A percentile compares a stretch with the other conserved stretches of the same genome.
phyloP scores from a whole-genome alignment of 2,113 vertebrate genomes.

The Chaetodon auriga region DNA sequence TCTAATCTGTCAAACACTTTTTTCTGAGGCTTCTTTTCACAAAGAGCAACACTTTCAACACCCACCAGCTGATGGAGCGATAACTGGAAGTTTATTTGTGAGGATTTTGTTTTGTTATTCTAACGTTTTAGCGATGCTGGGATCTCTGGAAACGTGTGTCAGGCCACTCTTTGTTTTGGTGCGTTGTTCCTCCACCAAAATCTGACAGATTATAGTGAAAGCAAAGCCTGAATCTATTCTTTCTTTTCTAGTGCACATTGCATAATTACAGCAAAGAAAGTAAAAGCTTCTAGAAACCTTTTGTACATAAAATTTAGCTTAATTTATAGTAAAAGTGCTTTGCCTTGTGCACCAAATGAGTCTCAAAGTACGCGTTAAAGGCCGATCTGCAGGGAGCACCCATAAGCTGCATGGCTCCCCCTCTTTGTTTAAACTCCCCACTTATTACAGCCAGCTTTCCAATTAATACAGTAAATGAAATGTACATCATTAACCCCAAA shows the following conservation, averaged over 20 bases:
- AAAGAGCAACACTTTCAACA: not conserved
- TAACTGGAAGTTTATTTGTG: not conserved
- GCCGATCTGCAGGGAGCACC: not conserved
- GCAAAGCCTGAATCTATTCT: not conserved
- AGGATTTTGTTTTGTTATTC: not conserved
- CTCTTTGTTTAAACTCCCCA: constrained; percentile 1
- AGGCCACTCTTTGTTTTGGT: not conserved
- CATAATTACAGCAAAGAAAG: not conserved
- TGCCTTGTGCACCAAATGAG: not conserved
- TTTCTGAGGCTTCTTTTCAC: not conserved
- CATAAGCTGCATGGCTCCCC: not conserved
- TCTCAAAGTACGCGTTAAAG: not conserved
- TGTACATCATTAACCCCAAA: not conserved
- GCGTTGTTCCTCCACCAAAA: not conserved
- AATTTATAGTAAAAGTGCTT: not conserved
- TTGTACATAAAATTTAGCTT: not conserved
- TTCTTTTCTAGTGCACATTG: not conserved
- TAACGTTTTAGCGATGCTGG: not conserved
- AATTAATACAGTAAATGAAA: not conserved
- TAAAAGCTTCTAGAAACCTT: not conserved
- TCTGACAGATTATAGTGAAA: not conserved
- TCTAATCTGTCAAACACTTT: not conserved
- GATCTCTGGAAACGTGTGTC: not conserved
- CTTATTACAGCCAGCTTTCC: not conserved
- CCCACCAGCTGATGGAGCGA: not conserved